Evolutionary conservation across 2,888 invertebrate genomes (phyloP).

Genomic region (Tachina fera): DNA sequence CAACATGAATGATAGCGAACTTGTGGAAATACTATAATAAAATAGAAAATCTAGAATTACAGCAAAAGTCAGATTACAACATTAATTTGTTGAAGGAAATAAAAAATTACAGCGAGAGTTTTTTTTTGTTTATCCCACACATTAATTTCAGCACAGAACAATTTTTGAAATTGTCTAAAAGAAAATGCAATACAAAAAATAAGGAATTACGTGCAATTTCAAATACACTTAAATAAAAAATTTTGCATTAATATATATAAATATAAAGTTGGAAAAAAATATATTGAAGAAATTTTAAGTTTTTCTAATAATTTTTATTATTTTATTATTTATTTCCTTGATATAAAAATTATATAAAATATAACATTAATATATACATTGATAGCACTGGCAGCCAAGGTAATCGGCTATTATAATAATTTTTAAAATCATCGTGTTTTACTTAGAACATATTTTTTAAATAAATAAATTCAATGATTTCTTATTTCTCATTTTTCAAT

Average conservation of each 20-base stretch:
- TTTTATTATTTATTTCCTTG: too few species aligned
- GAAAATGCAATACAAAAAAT: conserved; percentile 22
- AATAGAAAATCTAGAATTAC: conserved; percentile 57
- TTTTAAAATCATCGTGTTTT: too few species aligned
- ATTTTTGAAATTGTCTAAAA: conserved; percentile 82
- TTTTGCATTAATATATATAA: background rate
- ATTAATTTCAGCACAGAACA: conserved; percentile 82
- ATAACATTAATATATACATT: too few species aligned
- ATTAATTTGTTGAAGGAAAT: conserved; percentile 50
- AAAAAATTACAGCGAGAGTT: conserved; percentile 23
- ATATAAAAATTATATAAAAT: too few species aligned
- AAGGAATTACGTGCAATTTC: conserved; percentile 63
- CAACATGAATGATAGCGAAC: conserved; percentile 42
- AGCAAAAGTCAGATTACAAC: conserved; percentile 47
- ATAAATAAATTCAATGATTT: too few species aligned
- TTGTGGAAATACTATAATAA: conserved; percentile 36
- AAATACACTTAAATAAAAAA: conserved; percentile 56
- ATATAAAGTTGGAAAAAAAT: too few species aligned
- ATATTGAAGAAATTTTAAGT: too few species aligned
- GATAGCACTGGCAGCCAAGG: too few species aligned
- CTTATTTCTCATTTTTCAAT: too few species aligned
- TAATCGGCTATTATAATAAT: too few species aligned
- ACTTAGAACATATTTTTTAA: too few species aligned
- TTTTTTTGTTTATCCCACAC: conserved; percentile 76
- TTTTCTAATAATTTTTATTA: too few species aligned